Conservation (phyloP, 2,888 invertebrate genomes). For the Sceliomorpha sp. region DNA sequence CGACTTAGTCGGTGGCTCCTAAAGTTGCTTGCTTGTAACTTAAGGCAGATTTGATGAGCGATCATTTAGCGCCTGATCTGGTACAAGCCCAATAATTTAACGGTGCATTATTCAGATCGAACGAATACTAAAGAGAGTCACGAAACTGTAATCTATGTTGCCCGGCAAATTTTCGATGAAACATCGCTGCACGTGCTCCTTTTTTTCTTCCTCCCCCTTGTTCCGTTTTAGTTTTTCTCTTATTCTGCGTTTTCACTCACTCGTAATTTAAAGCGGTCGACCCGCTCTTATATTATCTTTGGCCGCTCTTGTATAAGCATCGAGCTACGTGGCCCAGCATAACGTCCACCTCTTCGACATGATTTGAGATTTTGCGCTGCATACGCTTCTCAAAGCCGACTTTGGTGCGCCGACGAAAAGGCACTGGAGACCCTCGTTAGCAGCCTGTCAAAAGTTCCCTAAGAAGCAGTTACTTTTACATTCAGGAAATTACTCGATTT, state of each 20-base stretch:
- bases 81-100: constrained; percentile 68
- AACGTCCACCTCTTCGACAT: constrained; percentile 51
- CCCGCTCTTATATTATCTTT: constrained; percentile 51
- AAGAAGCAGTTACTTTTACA: constrained; percentile 43
- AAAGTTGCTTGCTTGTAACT: constrained; percentile 26
- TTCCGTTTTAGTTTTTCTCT: constrained; percentile 41
- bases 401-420: constrained; percentile 43
- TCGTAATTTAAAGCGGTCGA: constrained; percentile 41
- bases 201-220: constrained; percentile 13
- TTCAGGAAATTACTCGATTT: constrained; percentile 43
- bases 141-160: constrained; percentile 49
- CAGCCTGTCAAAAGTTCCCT: constrained; percentile 52
- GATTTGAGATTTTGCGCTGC: constrained; percentile 47
- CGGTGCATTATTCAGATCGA: constrained; percentile 71
- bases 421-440: constrained; percentile 49
- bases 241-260: constrained; percentile 36
- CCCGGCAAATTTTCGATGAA: constrained; percentile 49
- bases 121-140: constrained; percentile 66
- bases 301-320: constrained; percentile 43
- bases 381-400: constrained; percentile 39
- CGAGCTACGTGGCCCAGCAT: constrained; percentile 31
- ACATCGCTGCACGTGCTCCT: constrained; percentile 38
- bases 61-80: constrained; percentile 66
- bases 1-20: constrained; percentile 10
- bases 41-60: constrained; percentile 50